Percentiles rank a stretch among this genome's conserved stretches.
Conservation (phyloP, 2,113 vertebrate species). For the Ptilonorhynchus violaceus region DNA sequence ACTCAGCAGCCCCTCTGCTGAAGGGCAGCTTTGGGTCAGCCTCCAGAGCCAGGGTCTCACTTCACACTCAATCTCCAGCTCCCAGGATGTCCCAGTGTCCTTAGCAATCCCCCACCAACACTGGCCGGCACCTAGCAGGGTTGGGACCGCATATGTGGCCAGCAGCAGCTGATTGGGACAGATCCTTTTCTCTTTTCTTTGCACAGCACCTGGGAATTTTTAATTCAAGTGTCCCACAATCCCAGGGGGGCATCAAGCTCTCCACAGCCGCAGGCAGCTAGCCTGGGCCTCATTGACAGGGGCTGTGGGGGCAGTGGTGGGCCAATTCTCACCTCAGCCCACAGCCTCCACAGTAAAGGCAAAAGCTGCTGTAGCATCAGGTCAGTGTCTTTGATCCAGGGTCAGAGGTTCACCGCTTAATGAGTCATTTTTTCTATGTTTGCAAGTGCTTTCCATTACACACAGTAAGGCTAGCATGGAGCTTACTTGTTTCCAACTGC, state of each 20-base stretch:
- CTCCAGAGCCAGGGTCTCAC: accelerated
- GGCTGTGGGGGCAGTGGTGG: accelerated
- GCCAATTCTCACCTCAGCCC: background rate
- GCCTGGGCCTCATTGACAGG: too few relatives aligned
- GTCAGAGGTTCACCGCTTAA: background rate
- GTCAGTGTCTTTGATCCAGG: background rate
- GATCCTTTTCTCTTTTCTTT: background rate
- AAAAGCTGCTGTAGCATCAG: background rate
- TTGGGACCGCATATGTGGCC: background rate
- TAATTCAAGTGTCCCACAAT: background rate
- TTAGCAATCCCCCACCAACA: background rate
- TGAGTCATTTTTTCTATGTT: background rate
- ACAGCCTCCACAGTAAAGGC: background rate
- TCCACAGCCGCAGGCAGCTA: too few relatives aligned
- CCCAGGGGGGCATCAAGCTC: accelerated
- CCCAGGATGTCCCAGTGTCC: accelerated
- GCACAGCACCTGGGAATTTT: background rate
- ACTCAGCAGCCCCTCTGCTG: background rate
- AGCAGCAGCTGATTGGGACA: background rate
- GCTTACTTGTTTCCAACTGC: background rate
- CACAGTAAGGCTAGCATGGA: background rate
- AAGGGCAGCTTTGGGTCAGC: accelerated
- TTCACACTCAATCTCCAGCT: background rate
- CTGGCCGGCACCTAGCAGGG: accelerated
- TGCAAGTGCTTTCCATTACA: background rate